Conservation (phyloP, 53 echinoderm and acorn worm genomes). For the Echinometra lucunter region DNA sequence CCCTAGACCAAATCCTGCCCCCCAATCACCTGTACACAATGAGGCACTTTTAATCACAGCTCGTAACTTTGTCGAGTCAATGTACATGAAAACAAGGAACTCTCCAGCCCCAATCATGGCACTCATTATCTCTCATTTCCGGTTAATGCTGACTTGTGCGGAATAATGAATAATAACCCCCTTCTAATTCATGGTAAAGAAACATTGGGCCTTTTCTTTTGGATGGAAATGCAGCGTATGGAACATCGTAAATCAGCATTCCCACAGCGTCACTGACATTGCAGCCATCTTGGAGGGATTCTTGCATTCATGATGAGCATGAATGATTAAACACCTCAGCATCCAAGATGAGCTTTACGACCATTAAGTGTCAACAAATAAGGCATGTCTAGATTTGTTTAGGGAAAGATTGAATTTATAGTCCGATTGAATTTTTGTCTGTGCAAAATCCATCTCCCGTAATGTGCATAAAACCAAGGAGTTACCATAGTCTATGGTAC, state of each 20-base stretch:
- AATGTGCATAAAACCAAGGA: too few relatives aligned
- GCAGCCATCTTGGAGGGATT: background rate
- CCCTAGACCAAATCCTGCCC: too few relatives aligned
- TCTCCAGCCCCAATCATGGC: conserved; percentile 2
- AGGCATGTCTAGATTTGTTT: background rate
- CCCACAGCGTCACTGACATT: background rate
- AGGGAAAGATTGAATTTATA: background rate
- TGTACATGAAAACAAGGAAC: conserved; percentile 31
- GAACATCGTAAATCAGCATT: background rate
- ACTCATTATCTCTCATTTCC: conserved; percentile 19
- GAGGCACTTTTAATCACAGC: conserved; percentile 1
- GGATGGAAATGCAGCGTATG: background rate
- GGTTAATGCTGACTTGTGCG: background rate
- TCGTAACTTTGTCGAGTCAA: background rate
- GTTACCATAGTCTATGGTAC: too few relatives aligned
- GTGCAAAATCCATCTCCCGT: background rate
- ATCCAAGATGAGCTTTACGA: conserved; percentile 21
- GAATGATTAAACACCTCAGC: background rate
- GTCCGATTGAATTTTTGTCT: background rate
- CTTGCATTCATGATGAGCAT: conserved; percentile 8
- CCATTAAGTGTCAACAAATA: background rate
- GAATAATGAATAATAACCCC: conserved; percentile 54
- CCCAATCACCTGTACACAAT: too few relatives aligned
- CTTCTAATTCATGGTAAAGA: background rate
- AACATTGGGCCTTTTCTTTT: background rate